Percentiles rank a stretch among this genome's conserved stretches.
phyloP scores from a whole-genome alignment of 2,113 vertebrate species.

The Picathartes gymnocephalus region DNA sequence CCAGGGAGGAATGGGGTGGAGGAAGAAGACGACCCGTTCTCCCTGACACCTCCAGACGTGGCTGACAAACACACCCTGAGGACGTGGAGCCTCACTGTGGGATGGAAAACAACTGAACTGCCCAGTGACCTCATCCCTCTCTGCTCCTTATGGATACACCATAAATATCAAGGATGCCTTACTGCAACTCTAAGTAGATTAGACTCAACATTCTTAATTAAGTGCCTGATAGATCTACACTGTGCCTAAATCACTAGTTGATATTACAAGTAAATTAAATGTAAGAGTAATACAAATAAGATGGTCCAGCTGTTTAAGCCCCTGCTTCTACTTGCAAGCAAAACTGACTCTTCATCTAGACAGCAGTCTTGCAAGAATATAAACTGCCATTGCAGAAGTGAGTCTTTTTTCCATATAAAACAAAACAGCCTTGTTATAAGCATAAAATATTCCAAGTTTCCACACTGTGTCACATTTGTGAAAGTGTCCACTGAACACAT shows the following conservation, averaged over 20 bases:
- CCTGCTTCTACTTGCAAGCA: neutral
- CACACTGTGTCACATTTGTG: neutral
- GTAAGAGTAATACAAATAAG: neutral
- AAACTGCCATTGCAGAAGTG: neutral
- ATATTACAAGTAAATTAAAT: neutral
- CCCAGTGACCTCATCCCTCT: neutral
- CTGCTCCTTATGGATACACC: neutral
- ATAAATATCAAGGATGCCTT: neutral
- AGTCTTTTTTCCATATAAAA: neutral
- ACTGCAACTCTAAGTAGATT: neutral
- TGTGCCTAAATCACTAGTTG: neutral
- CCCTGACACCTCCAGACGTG: fast-evolving
- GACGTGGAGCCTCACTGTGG: neutral
- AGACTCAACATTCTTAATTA: neutral
- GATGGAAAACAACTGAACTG: neutral
- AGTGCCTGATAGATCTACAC: neutral
- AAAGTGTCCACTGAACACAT: neutral
- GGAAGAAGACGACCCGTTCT: neutral
- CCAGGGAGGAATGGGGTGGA: fast-evolving
- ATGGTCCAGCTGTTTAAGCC: neutral
- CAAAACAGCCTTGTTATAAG: neutral
- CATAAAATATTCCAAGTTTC: neutral
- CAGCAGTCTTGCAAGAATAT: neutral
- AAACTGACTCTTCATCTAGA: neutral
- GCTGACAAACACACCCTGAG: fast-evolving